Percentiles rank a stretch among this genome's conserved stretches.
Conservation (phyloP, 2,113 vertebrate species). For the Leuciscus idus region DNA sequence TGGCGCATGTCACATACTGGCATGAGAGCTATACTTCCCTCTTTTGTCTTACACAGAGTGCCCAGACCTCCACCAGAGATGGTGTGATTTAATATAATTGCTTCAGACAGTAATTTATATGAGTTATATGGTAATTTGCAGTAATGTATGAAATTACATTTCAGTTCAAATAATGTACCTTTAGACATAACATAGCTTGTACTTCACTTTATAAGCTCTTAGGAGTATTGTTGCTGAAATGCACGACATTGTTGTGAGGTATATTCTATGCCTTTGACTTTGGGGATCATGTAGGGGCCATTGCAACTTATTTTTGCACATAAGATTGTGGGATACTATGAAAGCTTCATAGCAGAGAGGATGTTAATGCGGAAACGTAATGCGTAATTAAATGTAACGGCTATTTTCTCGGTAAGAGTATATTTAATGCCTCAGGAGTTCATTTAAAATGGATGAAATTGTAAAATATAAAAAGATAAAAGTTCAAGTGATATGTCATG, state of each 20-base stretch:
- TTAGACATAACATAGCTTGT: not conserved
- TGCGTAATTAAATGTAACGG: not conserved
- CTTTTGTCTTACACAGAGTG: conserved; percentile 30
- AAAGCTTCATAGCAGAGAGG: not conserved
- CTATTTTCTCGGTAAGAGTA: not conserved
- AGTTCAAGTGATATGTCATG: not conserved
- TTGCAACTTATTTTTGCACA: not conserved
- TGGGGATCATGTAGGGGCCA: not conserved
- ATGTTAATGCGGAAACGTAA: not conserved
- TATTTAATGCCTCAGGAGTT: not conserved
- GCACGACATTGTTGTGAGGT: not conserved
- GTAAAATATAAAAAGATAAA: not conserved
- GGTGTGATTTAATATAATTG: conserved; percentile 15
- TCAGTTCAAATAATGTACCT: not conserved
- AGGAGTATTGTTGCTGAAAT: not conserved
- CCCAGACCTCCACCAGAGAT: conserved; percentile 40
- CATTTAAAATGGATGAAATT: not conserved
- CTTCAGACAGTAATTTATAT: not conserved
- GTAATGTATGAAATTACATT: not conserved
- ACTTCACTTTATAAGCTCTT: not conserved
- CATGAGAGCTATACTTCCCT: conserved; percentile 22
- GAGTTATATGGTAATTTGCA: not conserved
- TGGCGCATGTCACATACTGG: conserved; percentile 44
- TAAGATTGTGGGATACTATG: not conserved
- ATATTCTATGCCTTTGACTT: not conserved